Percentiles rank a stretch among this genome's conserved stretches.
Evolutionary conservation across 1,140 invertebrate genomes (phyloP).

Genomic region (Drosophila obscura): DNA sequence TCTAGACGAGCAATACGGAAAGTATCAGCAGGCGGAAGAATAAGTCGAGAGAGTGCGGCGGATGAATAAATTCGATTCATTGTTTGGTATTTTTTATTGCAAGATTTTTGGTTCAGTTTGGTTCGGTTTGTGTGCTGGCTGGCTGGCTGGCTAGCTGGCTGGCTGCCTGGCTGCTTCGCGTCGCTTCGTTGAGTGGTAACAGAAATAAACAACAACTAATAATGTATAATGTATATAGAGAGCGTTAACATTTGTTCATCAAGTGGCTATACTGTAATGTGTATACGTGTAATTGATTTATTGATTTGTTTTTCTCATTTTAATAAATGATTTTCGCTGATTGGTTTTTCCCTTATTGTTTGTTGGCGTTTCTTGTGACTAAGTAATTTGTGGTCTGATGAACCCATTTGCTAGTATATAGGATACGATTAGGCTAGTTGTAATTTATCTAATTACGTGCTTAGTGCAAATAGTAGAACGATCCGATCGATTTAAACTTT

Average conservation of each 20-base stretch:
- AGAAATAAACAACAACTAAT: slow-evolving; percentile 44
- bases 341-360: background rate
- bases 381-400: slow-evolving; percentile 35
- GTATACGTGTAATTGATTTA: slow-evolving; percentile 5
- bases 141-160: too few species aligned
- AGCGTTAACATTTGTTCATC: slow-evolving; percentile 36
- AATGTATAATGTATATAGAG: slow-evolving; percentile 10
- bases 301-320: background rate
- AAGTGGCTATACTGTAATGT: slow-evolving; percentile 38
- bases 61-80: slow-evolving; percentile 53
- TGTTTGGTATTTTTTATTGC: slow-evolving; percentile 63
- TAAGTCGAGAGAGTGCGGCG: slow-evolving; percentile 30
- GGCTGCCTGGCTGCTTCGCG: too few species aligned
- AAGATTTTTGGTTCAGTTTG: slow-evolving; percentile 29
- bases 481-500: slow-evolving; percentile 66
- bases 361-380: slow-evolving; percentile 17
- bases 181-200: slow-evolving; percentile 36
- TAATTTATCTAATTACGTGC: slow-evolving; percentile 71
- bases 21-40: slow-evolving; percentile 34
- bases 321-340: slow-evolving; percentile 10
- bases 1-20: slow-evolving; percentile 65
- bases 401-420: slow-evolving; percentile 52
- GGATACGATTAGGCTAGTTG: slow-evolving; percentile 57
- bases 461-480: slow-evolving; percentile 64
- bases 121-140: too few species aligned